Evolutionary conservation across 1,140 invertebrate species (phyloP).

Genomic region (Eubasilissa regina): DNA sequence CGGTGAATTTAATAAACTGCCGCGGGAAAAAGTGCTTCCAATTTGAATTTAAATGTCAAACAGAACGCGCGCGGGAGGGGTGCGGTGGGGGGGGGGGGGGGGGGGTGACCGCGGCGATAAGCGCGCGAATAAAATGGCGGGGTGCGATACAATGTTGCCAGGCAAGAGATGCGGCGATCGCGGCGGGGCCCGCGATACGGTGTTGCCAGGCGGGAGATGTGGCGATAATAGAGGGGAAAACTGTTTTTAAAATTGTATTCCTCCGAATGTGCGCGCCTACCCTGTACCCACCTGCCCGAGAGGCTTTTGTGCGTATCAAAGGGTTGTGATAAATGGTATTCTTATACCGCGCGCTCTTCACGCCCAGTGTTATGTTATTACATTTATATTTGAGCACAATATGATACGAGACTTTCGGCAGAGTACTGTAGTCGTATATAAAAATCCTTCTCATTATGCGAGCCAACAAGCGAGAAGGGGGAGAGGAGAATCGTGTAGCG

Average conservation of each 20-base stretch:
- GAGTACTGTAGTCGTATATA: too few relatives aligned
- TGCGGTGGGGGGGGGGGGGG: too few relatives aligned
- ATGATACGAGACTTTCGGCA: too few relatives aligned
- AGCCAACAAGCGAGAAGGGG: too few relatives aligned
- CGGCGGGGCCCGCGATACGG: constrained; percentile 25
- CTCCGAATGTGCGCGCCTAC: background rate
- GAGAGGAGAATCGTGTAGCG: too few relatives aligned
- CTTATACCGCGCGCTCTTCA: too few relatives aligned
- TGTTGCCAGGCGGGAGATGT: constrained; percentile 27
- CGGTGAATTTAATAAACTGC: constrained; percentile 58
- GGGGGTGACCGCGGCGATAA: constrained; percentile 10
- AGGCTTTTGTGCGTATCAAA: too few relatives aligned
- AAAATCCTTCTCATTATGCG: too few relatives aligned
- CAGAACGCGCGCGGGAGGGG: constrained; percentile 38
- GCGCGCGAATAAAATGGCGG: constrained; percentile 34
- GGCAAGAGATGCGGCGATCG: too few relatives aligned
- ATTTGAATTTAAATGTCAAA: constrained; percentile 59
- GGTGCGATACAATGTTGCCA: constrained; percentile 38
- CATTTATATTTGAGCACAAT: too few relatives aligned
- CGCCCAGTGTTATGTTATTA: too few relatives aligned
- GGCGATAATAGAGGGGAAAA: constrained; percentile 23
- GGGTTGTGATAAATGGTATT: too few relatives aligned
- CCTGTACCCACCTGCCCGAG: background rate
- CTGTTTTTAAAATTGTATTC: constrained; percentile 19
- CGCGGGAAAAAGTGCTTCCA: constrained; percentile 28